Evolutionary conservation across 2,797 vertebrate species (phyloP), one percentile per base, ranked within the genome.

Genomic region (Dryobates pubescens): DNA sequence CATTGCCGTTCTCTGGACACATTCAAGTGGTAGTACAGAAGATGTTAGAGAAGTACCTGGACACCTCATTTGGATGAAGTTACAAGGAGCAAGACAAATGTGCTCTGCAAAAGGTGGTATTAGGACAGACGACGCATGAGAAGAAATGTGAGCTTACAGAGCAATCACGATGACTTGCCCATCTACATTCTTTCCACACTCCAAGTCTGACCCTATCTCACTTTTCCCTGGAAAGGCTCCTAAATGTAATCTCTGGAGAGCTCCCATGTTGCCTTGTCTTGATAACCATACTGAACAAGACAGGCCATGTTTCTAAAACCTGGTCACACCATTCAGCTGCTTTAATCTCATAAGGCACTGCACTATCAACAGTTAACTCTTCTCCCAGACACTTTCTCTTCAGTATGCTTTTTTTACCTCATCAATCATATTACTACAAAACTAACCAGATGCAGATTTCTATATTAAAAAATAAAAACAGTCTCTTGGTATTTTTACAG

Each of bases 221-320:
- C 32, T 75, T 41, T 43, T 34, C 38, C 43, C n/a, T 65, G n/a
- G 65, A 78, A 78, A 73, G 14, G 32, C 16, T 65, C 56, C 77
- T n/a, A 43, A 49, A 3, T 34, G 45, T 65, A 13, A 2, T 20
- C 30, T 86, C 56, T 29, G 63, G 32, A 58, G 19, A 84, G 32
- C 17, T 54, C 30, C 32, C n/a, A 38, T 4, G 1, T 19, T 64
- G 75, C 29, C 56, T 56, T 9, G 11, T 70, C 57, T 51, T 5
- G 10, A 27, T 29, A 27, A 43, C 18, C 36, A 41, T 1, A 7
- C 7, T 22, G 24, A 59, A 10, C 0, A 0, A 53, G 72, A 45
- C 29, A 75, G 41, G 15, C 51, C 16, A 15, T 18, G 8, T 57
- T 81, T 67, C 32, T 45, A 70, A 56, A 43, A 43, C 19, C 26